Evolutionary conservation across 2,113 vertebrate species (phyloP).

Genomic region (Recurvirostra avosetta): DNA sequence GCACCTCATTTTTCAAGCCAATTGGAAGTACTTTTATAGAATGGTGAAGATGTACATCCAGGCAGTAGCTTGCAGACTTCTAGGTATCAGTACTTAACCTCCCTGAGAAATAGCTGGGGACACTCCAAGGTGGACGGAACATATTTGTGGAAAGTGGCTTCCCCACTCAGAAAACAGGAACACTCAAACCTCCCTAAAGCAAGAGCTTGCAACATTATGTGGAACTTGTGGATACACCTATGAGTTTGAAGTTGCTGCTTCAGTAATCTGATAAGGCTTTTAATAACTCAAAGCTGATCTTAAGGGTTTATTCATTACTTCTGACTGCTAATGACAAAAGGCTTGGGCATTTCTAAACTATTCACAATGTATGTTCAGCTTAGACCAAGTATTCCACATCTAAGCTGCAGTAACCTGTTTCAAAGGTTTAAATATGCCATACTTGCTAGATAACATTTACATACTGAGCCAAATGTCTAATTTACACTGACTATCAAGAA

Average conservation of each 20-base stretch:
- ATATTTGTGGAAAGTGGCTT: background rate
- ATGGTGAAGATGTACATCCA: background rate
- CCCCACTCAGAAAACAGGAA: background rate
- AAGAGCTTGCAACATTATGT: background rate
- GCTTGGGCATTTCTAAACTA: background rate
- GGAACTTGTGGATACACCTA: background rate
- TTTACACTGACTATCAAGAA: background rate
- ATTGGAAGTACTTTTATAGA: background rate
- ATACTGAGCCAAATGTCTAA: background rate
- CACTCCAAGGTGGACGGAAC: background rate
- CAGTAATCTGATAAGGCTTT: background rate
- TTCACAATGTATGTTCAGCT: background rate
- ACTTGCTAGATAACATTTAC: background rate
- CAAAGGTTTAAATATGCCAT: constrained; percentile 8
- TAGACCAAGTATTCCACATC: background rate
- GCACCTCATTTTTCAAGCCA: background rate
- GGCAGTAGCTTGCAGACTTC: background rate
- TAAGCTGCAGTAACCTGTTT: background rate
- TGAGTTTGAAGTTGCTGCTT: background rate
- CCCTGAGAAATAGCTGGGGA: background rate
- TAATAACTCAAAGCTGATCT: background rate
- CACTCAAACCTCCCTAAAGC: background rate
- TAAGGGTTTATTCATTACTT: background rate
- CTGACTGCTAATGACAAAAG: background rate
- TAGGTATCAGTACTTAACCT: background rate